Evolutionary conservation across 2,113 vertebrate species (phyloP).

Genomic region (Taxidea taxus): DNA sequence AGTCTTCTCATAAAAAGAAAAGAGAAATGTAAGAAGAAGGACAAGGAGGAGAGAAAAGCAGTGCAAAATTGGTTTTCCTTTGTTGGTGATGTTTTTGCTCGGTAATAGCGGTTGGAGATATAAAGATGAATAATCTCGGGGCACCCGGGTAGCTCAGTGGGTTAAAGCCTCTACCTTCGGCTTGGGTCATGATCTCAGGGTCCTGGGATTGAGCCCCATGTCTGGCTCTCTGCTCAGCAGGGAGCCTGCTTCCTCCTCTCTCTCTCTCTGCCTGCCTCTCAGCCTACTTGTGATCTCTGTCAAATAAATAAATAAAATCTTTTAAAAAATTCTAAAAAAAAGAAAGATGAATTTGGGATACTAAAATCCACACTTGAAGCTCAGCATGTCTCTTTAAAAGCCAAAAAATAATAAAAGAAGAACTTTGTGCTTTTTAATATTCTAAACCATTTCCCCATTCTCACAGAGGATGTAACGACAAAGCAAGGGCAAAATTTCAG

Average conservation of each 20-base stretch:
- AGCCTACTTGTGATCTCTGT: too few relatives aligned
- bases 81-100: background rate
- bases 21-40: background rate
- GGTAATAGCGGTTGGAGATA: background rate
- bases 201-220: too few relatives aligned
- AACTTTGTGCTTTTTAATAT: slow-evolving; percentile 31
- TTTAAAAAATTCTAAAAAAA: too few relatives aligned
- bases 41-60: background rate
- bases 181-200: too few relatives aligned
- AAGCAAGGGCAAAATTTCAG: slow-evolving; percentile 59
- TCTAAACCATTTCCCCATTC: slow-evolving; percentile 25
- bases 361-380: slow-evolving; percentile 7
- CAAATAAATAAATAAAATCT: too few relatives aligned
- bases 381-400: background rate
- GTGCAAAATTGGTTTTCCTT: background rate
- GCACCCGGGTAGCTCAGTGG: too few relatives aligned
- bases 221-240: too few relatives aligned
- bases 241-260: too few relatives aligned
- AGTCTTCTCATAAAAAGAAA: background rate
- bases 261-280: too few relatives aligned
- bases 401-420: background rate
- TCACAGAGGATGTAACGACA: slow-evolving; percentile 32
- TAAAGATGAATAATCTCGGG: background rate
- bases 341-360: background rate
- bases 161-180: too few relatives aligned